Percentiles rank a stretch among this genome's conserved stretches.
These are phyloP conservation scores for Lathronympha strigana DNA, from an alignment of 2,888 invertebrate genomes.

Conservation along the genomic window DNA sequence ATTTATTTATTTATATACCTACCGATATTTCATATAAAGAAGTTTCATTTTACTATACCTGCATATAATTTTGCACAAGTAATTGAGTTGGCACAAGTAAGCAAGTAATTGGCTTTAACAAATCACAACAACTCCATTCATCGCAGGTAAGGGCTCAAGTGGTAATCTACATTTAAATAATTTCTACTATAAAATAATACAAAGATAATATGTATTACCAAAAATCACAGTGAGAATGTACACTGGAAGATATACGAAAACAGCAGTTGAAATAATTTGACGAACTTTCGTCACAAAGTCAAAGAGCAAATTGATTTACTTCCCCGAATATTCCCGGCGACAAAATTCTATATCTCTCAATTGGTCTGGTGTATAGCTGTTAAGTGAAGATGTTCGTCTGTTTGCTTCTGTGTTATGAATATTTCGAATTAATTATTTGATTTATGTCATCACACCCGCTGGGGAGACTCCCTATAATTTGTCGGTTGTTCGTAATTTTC, in stretches of 20 bases:
- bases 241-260: conserved; percentile 10
- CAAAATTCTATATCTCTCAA: background rate
- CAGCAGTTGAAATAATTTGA: conserved; percentile 17
- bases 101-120: too few species aligned
- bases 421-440: conserved; percentile 22
- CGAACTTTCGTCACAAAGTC: conserved; percentile 18
- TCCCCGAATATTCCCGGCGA: background rate
- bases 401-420: conserved; percentile 6
- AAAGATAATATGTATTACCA: background rate
- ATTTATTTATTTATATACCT: too few species aligned
- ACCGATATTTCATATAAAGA: too few species aligned
- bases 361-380: background rate
- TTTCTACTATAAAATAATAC: too few species aligned
- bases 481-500: conserved; percentile 3
- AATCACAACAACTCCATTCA: too few species aligned
- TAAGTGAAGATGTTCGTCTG: background rate
- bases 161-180: too few species aligned
- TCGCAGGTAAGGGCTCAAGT: too few species aligned
- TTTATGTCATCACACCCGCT: conserved; percentile 10
- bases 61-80: too few species aligned
- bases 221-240: background rate
- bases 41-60: too few species aligned
- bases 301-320: conserved; percentile 32
- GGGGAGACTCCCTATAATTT: background rate
- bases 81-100: too few species aligned